A percentile compares a stretch with the other conserved stretches of the same genome.
Evolutionary conservation across 2,797 vertebrate genomes (phyloP).

Genomic region (Luscinia luscinia): DNA sequence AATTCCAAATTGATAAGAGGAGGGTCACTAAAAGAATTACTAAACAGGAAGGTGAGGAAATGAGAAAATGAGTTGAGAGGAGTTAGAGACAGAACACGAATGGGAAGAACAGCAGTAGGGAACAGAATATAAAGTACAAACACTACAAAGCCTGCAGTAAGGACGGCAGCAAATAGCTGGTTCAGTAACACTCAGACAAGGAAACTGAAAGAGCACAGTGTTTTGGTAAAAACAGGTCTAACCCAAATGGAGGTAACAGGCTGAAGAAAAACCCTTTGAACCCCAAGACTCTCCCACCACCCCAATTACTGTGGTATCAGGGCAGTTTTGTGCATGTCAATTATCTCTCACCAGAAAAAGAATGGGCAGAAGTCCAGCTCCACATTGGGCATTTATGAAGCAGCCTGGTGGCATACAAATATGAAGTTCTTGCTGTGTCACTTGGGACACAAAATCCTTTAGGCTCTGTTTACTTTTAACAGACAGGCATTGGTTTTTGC

Average conservation of each 20-base stretch:
- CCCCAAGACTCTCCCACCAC: neutral
- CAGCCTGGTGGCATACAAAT: neutral
- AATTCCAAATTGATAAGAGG: neutral
- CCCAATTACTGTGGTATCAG: neutral
- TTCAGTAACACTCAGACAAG: neutral
- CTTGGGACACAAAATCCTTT: neutral
- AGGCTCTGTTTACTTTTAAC: neutral
- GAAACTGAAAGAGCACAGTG: neutral
- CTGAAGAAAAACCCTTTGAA: neutral
- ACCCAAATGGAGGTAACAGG: neutral
- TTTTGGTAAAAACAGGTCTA: neutral
- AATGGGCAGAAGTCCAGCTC: neutral
- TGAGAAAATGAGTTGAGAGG: neutral
- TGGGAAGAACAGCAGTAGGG: neutral
- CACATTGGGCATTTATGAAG: neutral
- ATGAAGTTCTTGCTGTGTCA: neutral
- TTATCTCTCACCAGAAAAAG: neutral
- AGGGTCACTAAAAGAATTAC: neutral
- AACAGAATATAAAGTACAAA: neutral
- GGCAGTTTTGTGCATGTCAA: neutral
- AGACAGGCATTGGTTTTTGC: neutral
- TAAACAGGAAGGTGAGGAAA: neutral
- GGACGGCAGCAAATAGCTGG: rapidly evolving
- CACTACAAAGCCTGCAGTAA: neutral
- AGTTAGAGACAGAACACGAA: neutral